phyloP scores from a whole-genome alignment of 2,888 invertebrate genomes.

The Platerodrilus igneus region DNA sequence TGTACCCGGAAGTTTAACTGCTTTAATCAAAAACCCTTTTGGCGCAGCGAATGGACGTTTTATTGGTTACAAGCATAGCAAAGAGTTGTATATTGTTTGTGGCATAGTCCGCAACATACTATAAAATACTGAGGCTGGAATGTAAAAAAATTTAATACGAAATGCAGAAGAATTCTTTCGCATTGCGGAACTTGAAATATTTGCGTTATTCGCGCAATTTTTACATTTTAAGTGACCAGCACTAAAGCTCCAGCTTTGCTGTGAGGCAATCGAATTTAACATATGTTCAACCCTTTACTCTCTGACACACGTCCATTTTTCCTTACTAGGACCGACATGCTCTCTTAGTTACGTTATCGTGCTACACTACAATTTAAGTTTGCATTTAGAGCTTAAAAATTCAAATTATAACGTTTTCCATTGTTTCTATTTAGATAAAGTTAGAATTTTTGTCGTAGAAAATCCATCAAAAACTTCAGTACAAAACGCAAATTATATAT shows the following conservation, averaged over 20 bases:
- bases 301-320: constrained; percentile 27
- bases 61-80: neutral
- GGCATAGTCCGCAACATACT: neutral
- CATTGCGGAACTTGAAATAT: constrained; percentile 12
- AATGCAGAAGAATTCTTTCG: constrained; percentile 11
- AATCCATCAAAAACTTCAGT: too few relatives aligned
- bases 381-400: too few relatives aligned
- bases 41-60: neutral
- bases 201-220: constrained; percentile 16
- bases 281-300: constrained; percentile 24
- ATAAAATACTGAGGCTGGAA: constrained; percentile 8
- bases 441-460: too few relatives aligned
- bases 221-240: constrained; percentile 20
- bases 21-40: constrained; percentile 20
- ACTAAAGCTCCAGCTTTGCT: constrained; percentile 16
- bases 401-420: too few relatives aligned
- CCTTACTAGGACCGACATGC: constrained; percentile 32
- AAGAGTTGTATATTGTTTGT: neutral
- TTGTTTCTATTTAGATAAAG: too few relatives aligned
- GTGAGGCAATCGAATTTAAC: constrained; percentile 22
- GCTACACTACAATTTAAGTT: too few relatives aligned
- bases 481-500: too few relatives aligned
- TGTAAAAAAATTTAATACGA: constrained; percentile 12
- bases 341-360: constrained; percentile 38
- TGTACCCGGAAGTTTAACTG: constrained; percentile 27